Percentiles rank a stretch among this genome's conserved stretches.
phyloP scores from a whole-genome alignment of 2,888 invertebrate genomes.

The Leptothorax acervorum region DNA sequence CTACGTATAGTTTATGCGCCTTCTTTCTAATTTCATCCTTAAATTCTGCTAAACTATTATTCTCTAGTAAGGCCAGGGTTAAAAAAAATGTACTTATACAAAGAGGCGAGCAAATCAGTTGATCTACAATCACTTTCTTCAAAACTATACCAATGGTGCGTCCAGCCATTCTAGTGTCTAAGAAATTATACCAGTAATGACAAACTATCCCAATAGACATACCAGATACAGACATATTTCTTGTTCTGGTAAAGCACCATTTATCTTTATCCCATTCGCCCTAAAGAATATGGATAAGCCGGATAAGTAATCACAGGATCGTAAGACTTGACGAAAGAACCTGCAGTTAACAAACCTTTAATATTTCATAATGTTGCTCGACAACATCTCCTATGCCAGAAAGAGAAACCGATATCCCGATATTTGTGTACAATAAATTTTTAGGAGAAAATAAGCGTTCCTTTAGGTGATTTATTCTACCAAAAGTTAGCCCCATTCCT shows the following conservation, averaged over 20 bases:
- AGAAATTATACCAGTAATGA: conserved; percentile 94
- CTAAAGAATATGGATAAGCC: conserved; percentile 63
- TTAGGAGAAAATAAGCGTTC: conserved; percentile 84
- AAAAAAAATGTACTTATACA: conserved; percentile 92
- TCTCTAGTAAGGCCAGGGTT: conserved; percentile 91
- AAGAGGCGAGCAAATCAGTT: conserved; percentile 93
- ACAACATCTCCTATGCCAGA: conserved; percentile 93
- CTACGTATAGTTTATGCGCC: conserved; percentile 92
- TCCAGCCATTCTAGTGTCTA: conserved; percentile 92
- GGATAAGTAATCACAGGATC: background rate
- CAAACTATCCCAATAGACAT: conserved; percentile 92
- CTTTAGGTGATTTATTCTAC: conserved; percentile 69
- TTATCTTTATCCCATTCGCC: conserved; percentile 86
- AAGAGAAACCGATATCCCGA: conserved; percentile 91
- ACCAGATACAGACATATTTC: conserved; percentile 93
- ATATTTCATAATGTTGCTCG: conserved; percentile 92
- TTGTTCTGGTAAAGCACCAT: conserved; percentile 89
- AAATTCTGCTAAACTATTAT: conserved; percentile 88
- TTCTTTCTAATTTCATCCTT: conserved; percentile 90
- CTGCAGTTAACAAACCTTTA: conserved; percentile 79
- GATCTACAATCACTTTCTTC: conserved; percentile 94
- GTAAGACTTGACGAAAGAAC: background rate
- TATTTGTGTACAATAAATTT: conserved; percentile 93
- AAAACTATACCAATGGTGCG: conserved; percentile 88
- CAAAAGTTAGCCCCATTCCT: conserved; percentile 65